These are phyloP conservation scores for Stramonita haemastoma DNA, from an alignment of 2,888 invertebrate species.

Conservation along the genomic window DNA sequence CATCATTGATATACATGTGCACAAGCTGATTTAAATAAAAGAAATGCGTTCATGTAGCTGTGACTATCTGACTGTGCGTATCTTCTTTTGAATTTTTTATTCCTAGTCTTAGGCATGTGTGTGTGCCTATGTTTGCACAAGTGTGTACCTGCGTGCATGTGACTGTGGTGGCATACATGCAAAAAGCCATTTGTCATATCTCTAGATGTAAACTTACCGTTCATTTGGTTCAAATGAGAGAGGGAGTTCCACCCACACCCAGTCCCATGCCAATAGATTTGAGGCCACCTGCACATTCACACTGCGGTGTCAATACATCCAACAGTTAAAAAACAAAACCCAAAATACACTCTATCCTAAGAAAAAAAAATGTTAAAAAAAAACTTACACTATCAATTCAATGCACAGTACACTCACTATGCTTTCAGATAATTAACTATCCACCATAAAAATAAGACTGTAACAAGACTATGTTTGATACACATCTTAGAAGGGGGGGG, in stretches of 20 bases:
- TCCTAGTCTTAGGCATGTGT: background rate
- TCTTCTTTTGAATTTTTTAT: no score
- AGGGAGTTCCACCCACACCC: conserved; percentile 95
- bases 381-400: background rate
- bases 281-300: conserved; percentile 84
- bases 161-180: background rate
- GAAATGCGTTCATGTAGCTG: no score
- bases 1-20: no score
- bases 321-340: no score
- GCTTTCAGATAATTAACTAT: no score
- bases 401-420: background rate
- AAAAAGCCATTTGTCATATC: background rate
- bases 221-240: conserved; percentile 39
- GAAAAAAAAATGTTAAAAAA: no score
- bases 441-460: no score
- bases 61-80: no score
- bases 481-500: no score
- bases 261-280: conserved; percentile 95
- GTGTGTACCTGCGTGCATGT: background rate
- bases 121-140: background rate
- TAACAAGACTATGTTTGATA: no score
- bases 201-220: background rate
- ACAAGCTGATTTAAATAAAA: no score
- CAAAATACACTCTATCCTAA: no score
- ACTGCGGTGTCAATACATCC: background rate